Conservation (phyloP, 1,140 invertebrate species). For the Apis cerana region DNA sequence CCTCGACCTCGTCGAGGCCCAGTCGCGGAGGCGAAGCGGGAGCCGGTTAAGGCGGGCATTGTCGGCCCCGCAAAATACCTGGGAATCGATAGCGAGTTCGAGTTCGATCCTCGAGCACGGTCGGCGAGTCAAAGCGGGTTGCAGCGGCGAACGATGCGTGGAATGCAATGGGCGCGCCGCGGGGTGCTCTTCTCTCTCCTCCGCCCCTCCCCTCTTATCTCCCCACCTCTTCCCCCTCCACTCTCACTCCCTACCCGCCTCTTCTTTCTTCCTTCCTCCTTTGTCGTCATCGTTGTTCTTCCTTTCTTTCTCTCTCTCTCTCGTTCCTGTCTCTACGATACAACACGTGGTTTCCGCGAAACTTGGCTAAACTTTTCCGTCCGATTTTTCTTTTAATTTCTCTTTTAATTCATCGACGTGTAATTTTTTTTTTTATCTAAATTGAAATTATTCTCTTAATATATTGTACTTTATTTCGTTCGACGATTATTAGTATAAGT, state of each 20-base stretch:
- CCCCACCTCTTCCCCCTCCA: not conserved
- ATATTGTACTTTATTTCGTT: no score
- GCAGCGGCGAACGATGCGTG: conserved; percentile 71
- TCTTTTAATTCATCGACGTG: no score
- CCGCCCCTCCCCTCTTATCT: not conserved
- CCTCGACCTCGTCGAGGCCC: conserved; percentile 40
- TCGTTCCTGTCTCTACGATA: no score
- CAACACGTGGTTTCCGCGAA: no score
- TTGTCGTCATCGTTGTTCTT: not conserved
- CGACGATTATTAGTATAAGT: no score
- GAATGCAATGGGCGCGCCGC: conserved; percentile 76
- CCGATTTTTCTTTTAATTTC: no score
- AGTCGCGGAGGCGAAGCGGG: conserved; percentile 33
- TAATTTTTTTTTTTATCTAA: no score
- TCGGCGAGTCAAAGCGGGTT: conserved; percentile 72
- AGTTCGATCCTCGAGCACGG: conserved; percentile 70
- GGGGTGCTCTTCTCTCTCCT: conserved; percentile 41
- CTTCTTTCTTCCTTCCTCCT: not conserved
- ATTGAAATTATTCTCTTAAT: no score
- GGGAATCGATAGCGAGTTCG: conserved; percentile 70
- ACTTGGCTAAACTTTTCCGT: no score
- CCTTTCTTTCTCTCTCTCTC: not conserved
- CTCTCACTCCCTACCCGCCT: no score
- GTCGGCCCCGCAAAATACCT: conserved; percentile 67
- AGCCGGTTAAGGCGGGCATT: conserved; percentile 40